phyloP scores from a whole-genome alignment of 2,113 vertebrate species.

The Myrmecobius fasciatus region DNA sequence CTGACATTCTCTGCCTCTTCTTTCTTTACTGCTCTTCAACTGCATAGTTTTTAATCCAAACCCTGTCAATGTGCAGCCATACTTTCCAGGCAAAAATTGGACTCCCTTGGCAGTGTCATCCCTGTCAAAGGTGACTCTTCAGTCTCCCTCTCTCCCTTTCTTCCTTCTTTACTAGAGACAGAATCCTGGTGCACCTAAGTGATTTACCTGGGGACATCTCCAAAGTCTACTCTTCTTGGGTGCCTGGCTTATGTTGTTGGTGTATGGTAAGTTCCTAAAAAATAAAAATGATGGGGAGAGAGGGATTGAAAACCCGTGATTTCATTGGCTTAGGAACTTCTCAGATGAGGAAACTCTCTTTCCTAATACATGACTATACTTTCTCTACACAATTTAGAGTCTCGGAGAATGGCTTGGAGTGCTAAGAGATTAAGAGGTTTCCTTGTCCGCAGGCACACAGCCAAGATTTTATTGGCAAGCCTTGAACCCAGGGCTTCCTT shows the following conservation, averaged over 20 bases:
- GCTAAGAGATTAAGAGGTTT: neutral
- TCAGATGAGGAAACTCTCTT: neutral
- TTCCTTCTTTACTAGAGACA: neutral
- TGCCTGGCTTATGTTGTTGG: neutral
- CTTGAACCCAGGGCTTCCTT: no score
- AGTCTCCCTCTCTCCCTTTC: neutral
- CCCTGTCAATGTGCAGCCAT: conserved; percentile 11
- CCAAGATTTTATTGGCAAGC: neutral
- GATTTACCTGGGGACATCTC: neutral
- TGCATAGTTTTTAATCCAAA: conserved; percentile 1
- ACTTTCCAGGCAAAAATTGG: conserved; percentile 28
- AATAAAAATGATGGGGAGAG: neutral
- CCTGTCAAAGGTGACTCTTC: neutral
- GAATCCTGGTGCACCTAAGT: neutral
- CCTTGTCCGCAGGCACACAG: neutral
- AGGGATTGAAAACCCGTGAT: neutral
- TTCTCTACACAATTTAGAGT: neutral
- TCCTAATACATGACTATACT: neutral
- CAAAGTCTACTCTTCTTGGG: neutral
- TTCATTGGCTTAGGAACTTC: neutral
- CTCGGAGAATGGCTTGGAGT: neutral
- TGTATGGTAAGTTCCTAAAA: neutral
- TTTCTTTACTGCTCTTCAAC: conserved; percentile 1
- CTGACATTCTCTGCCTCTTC: neutral
- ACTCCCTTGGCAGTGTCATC: neutral